Evolutionary conservation across 2,797 vertebrate genomes (phyloP).

Genomic region (Epinephelus coioides): DNA sequence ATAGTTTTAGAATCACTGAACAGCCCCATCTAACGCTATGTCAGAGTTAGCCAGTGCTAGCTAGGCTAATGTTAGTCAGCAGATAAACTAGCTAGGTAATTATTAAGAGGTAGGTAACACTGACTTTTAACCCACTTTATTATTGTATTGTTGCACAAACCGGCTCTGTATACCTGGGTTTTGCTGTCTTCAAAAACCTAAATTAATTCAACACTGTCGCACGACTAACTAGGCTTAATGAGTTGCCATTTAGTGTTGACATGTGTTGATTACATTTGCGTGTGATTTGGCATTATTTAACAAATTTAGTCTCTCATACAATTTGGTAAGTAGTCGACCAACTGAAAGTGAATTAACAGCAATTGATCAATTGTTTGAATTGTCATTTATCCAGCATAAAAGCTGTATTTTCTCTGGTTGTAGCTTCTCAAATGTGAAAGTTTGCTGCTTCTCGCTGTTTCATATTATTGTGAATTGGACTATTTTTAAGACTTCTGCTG

Average conservation of each 20-base stretch:
- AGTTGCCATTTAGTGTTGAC: not conserved
- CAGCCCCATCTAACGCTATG: too few relatives aligned
- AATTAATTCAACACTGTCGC: too few relatives aligned
- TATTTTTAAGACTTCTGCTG: not conserved
- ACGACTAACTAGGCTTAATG: too few relatives aligned
- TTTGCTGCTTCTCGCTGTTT: not conserved
- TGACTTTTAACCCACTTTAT: not conserved
- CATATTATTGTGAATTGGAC: too few relatives aligned
- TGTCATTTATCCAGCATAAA: not conserved
- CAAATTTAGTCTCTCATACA: too few relatives aligned
- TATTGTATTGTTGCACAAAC: not conserved
- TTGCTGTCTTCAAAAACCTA: not conserved
- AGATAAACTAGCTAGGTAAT: not conserved
- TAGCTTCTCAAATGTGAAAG: not conserved
- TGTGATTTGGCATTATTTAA: too few relatives aligned
- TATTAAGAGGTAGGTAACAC: not conserved
- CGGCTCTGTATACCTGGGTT: accelerated
- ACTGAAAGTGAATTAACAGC: too few relatives aligned
- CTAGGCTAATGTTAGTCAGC: not conserved
- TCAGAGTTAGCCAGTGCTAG: not conserved
- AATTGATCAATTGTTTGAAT: not conserved
- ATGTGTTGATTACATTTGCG: not conserved
- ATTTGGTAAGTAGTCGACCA: too few relatives aligned
- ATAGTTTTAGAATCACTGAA: not conserved
- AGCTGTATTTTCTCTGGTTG: not conserved